These are phyloP conservation scores for Psilanteris sp. DNA, from an alignment of 1,140 invertebrate genomes.

Conservation along the genomic window DNA sequence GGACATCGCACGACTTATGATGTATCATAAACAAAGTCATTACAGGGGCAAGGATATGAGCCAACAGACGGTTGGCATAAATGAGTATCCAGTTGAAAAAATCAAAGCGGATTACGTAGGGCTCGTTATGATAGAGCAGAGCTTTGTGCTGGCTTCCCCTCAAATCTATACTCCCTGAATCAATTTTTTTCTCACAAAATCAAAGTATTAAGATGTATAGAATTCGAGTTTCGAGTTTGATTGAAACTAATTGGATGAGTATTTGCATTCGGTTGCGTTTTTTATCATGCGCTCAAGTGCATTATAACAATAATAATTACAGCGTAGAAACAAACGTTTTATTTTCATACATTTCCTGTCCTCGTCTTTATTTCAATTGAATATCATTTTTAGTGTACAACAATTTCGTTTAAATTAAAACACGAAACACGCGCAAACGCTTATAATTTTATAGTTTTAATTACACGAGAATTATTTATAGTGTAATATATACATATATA, in stretches of 20 bases:
- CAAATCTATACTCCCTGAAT: constrained; percentile 1
- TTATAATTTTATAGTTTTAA: too few species aligned
- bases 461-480: too few species aligned
- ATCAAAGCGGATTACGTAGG: constrained; percentile 71
- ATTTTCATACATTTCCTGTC: too few species aligned
- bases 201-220: not conserved
- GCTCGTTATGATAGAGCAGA: constrained; percentile 58
- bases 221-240: not conserved
- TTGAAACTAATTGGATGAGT: constrained; percentile 5
- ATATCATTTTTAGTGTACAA: too few species aligned
- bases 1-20: constrained; percentile 70
- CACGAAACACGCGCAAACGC: too few species aligned
- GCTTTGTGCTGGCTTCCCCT: constrained; percentile 34
- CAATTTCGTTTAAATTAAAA: too few species aligned
- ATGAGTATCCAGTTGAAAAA: constrained; percentile 65
- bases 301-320: too few species aligned
- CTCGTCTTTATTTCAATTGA: too few species aligned
- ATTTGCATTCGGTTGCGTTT: too few species aligned
- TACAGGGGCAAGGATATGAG: constrained; percentile 62
- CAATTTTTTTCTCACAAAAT: constrained; percentile 2
- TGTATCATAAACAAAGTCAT: constrained; percentile 77
- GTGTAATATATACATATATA: too few species aligned
- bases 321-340: too few species aligned
- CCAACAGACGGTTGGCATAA: constrained; percentile 67
- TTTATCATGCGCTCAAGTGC: too few species aligned